phyloP scores from a whole-genome alignment of 2,888 invertebrate genomes.

The Anthophora plumipes region DNA sequence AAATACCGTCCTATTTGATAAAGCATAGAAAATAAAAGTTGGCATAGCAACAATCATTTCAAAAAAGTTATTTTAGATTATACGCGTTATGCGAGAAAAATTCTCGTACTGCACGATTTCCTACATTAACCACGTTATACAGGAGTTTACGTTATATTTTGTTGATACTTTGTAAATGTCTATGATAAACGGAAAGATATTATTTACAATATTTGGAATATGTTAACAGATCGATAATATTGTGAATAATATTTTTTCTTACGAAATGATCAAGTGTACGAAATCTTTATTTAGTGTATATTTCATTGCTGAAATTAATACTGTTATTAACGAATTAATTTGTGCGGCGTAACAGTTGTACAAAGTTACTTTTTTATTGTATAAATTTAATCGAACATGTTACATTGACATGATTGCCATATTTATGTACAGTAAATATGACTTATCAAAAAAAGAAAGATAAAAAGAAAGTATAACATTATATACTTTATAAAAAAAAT shows the following conservation, averaged over 20 bases:
- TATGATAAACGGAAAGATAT: constrained; percentile 6
- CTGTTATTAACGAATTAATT: constrained; percentile 33
- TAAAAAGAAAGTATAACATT: constrained; percentile 23
- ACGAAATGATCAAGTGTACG: neutral
- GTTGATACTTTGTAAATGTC: constrained; percentile 43
- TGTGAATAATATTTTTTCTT: constrained; percentile 14
- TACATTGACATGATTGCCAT: constrained; percentile 53
- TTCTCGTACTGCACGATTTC: too few species aligned
- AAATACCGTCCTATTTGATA: too few species aligned
- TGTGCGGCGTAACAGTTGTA: constrained; percentile 53
- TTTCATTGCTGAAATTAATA: constrained; percentile 24
- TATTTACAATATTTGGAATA: constrained; percentile 14
- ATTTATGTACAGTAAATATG: constrained; percentile 57
- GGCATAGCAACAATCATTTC: too few species aligned
- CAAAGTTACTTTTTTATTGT: constrained; percentile 58
- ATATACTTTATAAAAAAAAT: constrained; percentile 24
- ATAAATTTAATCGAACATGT: constrained; percentile 52
- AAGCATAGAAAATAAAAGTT: too few species aligned
- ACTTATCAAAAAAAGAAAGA: constrained; percentile 26
- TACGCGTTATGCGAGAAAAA: too few species aligned
- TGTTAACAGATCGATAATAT: constrained; percentile 12
- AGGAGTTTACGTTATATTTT: neutral
- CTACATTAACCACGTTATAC: too few species aligned
- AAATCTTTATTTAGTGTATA: neutral
- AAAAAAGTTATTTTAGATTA: too few species aligned